phyloP scores from a whole-genome alignment of 2,797 vertebrate genomes.

The Pteropus rufus region DNA sequence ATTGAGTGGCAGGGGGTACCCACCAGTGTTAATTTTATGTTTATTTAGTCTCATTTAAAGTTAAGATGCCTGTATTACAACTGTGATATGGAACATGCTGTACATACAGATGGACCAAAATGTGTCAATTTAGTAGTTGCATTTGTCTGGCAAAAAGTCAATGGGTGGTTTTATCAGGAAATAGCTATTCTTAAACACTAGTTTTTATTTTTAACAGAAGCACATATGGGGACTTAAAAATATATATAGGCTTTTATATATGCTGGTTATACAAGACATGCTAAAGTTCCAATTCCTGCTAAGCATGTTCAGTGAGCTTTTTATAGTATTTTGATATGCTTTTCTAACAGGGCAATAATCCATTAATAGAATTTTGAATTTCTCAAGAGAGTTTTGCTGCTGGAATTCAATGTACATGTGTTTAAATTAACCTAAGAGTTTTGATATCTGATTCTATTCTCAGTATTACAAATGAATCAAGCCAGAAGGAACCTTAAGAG shows the following conservation, averaged over 20 bases:
- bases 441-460: not conserved
- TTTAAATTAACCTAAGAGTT: not conserved
- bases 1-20: constrained; percentile 80
- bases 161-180: constrained; percentile 59
- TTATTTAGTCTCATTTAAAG: constrained; percentile 84
- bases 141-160: constrained; percentile 75
- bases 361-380: constrained; percentile 24
- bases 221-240: not conserved
- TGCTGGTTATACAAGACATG: not conserved
- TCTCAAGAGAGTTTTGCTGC: constrained; percentile 3
- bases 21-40: constrained; percentile 85
- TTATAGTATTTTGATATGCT: constrained; percentile 14
- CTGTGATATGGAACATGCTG: constrained; percentile 69
- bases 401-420: not conserved
- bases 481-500: not conserved
- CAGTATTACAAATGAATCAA: not conserved
- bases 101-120: constrained; percentile 81
- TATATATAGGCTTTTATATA: not conserved
- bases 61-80: constrained; percentile 80
- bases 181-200: constrained; percentile 32
- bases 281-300: constrained; percentile 50
- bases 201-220: constrained; percentile 55
- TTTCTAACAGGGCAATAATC: constrained; percentile 32
- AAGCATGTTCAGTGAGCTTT: constrained; percentile 45
- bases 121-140: constrained; percentile 77